Conservation (phyloP, 2,113 vertebrate species). For the Cyprinus carpio region DNA sequence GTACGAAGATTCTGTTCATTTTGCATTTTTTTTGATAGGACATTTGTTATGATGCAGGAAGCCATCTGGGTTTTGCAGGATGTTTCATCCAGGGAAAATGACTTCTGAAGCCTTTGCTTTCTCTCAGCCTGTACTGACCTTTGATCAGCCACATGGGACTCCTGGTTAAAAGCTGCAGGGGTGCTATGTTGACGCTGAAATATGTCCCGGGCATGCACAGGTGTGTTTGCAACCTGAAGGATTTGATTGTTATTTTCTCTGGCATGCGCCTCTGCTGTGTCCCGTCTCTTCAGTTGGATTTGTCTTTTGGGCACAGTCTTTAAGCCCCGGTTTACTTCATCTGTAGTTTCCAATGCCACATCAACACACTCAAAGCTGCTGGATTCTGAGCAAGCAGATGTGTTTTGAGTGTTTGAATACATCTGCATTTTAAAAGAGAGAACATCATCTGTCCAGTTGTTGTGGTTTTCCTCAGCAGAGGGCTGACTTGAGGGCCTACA, state of each 20-base stretch:
- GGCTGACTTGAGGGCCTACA: slow-evolving; percentile 57
- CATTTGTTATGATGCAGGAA: slow-evolving; percentile 82
- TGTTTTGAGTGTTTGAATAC: slow-evolving; percentile 59
- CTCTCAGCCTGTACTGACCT: slow-evolving; percentile 24
- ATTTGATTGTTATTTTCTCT: slow-evolving; percentile 51
- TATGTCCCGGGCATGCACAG: slow-evolving; percentile 62
- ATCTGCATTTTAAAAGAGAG: slow-evolving; percentile 65
- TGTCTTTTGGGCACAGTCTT: slow-evolving; percentile 88
- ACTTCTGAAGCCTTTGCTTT: slow-evolving; percentile 75
- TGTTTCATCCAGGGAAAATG: slow-evolving; percentile 79
- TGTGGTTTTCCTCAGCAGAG: slow-evolving; percentile 67
- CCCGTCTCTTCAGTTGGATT: slow-evolving; percentile 83
- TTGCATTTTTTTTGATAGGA: slow-evolving; percentile 85
- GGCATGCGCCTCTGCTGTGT: slow-evolving; percentile 58
- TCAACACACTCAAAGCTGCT: slow-evolving; percentile 78
- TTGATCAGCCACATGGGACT: not conserved
- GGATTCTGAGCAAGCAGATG: slow-evolving; percentile 70
- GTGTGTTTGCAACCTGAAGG: not conserved
- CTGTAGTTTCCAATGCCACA: slow-evolving; percentile 75
- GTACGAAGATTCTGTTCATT: slow-evolving; percentile 71
- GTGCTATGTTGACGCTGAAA: slow-evolving; percentile 72
- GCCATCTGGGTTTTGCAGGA: slow-evolving; percentile 78
- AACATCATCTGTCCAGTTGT: slow-evolving; percentile 73
- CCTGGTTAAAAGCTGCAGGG: slow-evolving; percentile 60
- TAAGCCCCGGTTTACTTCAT: slow-evolving; percentile 67